These are phyloP conservation scores for Montifringilla adamsi DNA, from an alignment of 2,113 vertebrate species.

Conservation along the genomic window DNA sequence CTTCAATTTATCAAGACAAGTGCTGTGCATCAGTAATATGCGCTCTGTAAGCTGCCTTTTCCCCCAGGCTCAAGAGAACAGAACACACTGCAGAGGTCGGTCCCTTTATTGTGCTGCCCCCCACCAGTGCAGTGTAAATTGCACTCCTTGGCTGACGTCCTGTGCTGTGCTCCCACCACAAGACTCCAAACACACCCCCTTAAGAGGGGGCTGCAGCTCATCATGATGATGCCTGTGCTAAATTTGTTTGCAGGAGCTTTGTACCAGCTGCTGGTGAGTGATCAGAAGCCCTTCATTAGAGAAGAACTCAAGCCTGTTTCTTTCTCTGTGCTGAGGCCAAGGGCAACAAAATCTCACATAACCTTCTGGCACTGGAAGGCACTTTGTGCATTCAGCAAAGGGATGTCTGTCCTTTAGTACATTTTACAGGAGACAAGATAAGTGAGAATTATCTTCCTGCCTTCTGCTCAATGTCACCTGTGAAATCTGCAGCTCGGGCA, in stretches of 20 bases:
- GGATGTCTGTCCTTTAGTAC: not conserved
- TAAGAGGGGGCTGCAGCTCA: not conserved
- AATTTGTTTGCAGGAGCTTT: not conserved
- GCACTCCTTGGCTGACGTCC: too few relatives aligned
- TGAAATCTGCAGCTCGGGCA: not conserved
- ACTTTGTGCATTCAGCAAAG: not conserved
- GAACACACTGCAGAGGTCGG: not conserved
- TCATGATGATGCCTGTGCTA: not conserved
- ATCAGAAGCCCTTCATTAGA: not conserved
- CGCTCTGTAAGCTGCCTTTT: not conserved
- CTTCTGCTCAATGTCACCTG: not conserved
- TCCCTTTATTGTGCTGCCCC: not conserved
- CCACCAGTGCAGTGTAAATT: rapidly evolving
- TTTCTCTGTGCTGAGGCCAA: not conserved
- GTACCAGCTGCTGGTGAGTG: not conserved
- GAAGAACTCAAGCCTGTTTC: not conserved
- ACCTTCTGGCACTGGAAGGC: not conserved
- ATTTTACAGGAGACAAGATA: not conserved
- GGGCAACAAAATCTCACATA: not conserved
- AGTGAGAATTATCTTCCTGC: not conserved
- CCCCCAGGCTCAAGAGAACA: not conserved
- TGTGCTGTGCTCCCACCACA: rapidly evolving
- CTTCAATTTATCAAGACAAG: not conserved
- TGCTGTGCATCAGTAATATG: not conserved
- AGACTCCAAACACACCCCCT: not conserved